A percentile compares a stretch with the other conserved stretches of the same genome.
phyloP scores from a whole-genome alignment of 2,797 vertebrate species.

The Enteromius viviparus region DNA sequence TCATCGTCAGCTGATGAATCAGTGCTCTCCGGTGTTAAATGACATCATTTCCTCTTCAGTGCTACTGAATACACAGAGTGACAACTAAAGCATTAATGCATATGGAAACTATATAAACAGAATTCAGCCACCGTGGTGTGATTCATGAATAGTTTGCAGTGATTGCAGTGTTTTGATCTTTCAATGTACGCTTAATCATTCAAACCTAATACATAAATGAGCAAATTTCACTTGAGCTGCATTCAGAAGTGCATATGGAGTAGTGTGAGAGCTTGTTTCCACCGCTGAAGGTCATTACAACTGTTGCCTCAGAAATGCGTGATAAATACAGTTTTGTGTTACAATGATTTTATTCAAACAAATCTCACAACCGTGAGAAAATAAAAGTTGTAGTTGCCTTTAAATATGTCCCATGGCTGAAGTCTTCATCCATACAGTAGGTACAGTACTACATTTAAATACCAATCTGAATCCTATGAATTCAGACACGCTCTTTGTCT shows the following conservation, averaged over 20 bases:
- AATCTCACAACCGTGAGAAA: neutral
- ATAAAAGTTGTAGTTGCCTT: neutral
- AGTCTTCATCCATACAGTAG: neutral
- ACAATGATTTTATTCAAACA: neutral
- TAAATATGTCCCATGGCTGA: neutral
- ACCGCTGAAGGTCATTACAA: neutral
- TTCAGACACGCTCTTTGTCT: neutral
- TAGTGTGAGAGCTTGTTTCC: neutral
- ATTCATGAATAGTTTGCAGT: neutral
- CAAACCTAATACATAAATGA: neutral
- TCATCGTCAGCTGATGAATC: neutral
- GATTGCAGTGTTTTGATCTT: neutral
- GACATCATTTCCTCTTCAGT: neutral
- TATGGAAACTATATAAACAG: neutral
- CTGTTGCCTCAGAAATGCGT: neutral
- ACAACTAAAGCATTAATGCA: neutral
- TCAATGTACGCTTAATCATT: neutral
- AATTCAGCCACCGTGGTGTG: neutral
- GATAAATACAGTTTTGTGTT: neutral
- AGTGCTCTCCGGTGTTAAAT: neutral
- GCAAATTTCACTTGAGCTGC: neutral
- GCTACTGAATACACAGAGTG: neutral
- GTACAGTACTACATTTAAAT: neutral
- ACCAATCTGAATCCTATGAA: neutral
- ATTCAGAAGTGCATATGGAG: neutral